phyloP scores from a whole-genome alignment of 2,797 vertebrate genomes.

The Linurgus olivaceus region DNA sequence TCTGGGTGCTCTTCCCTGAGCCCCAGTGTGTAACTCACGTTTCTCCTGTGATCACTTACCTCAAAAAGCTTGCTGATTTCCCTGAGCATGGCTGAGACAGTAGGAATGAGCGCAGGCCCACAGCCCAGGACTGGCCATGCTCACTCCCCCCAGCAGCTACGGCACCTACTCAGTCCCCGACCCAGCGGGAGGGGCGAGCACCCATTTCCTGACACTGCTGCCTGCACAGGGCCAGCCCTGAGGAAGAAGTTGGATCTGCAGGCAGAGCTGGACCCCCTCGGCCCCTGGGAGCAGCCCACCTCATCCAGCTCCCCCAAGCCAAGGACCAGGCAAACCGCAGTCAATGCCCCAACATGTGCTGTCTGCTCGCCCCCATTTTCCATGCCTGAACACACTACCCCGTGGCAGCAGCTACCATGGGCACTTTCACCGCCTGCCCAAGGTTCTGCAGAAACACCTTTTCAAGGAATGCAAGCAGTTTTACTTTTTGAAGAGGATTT shows the following conservation, averaged over 20 bases:
- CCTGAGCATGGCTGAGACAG: background rate
- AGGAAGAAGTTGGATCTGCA: accelerated
- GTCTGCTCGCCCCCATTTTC: background rate
- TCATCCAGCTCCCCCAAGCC: accelerated
- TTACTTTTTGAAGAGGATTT: background rate
- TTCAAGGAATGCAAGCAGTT: background rate
- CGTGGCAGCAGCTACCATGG: background rate
- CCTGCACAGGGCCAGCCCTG: background rate
- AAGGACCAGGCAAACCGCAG: accelerated
- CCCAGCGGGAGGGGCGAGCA: too few species aligned
- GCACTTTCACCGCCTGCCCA: background rate
- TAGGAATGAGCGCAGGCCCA: background rate
- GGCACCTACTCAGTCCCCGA: too few species aligned
- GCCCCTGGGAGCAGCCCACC: background rate
- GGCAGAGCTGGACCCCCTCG: background rate
- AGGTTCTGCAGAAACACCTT: background rate
- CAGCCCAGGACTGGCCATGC: background rate
- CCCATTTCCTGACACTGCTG: background rate
- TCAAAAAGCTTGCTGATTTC: background rate
- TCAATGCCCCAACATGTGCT: accelerated
- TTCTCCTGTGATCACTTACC: constrained; percentile 33
- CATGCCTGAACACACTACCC: background rate
- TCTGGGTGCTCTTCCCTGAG: background rate
- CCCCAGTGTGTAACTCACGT: accelerated
- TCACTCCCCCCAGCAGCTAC: accelerated